Base-by-base conservation (phyloP, 1,140 invertebrate species). In the Leptonema lineaticorne region DNA sequence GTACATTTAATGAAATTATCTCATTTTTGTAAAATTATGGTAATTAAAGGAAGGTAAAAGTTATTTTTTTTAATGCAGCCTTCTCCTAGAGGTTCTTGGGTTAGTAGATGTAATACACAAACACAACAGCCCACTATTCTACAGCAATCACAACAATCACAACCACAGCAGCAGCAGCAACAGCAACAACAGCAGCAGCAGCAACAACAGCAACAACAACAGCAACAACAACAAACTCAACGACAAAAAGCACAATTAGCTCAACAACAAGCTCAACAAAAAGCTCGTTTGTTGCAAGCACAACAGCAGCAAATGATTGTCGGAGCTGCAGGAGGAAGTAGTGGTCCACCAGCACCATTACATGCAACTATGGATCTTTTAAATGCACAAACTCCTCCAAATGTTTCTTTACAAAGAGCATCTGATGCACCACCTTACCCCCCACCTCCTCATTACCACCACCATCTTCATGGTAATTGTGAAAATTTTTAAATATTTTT, bases 361-460 rank as follows among this genome's bases (percentile, higher is more conserved):
- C 41, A 67, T 63, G 37, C 59, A 60, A 92, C 90, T 76, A 90
- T 93, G 70, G 87, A 89, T 76, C 80, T 93, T 72, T 81, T 93
- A 69, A 93, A 92, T 76, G 90, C 88, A 74, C 87, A 88, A n/a
- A 89, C 91, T 68, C 90, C 91, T 20, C 90, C 89, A 7, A 93
- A 93, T 79, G 91, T 94, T 7, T 88, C 91, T 26, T 78, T 84
- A 28, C 81, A 90, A 82, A 83, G 89, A 69, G 88, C 85, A 26
- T 75, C 84, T 28, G 90, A 85, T 79, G 84, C 90, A 71, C 77
- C 77, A n/a, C 84, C 88, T 72, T 90, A 91, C 77, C 65, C 68
- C 7, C 62, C 64, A 11, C 68, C 63, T 20, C 70, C 70, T 0
- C 71, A 60, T 20, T 63, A 64, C 60, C 65, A 67, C 26, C 68